Conservation (phyloP, 2,113 vertebrate genomes). For the Opisthocomus hoazin region DNA sequence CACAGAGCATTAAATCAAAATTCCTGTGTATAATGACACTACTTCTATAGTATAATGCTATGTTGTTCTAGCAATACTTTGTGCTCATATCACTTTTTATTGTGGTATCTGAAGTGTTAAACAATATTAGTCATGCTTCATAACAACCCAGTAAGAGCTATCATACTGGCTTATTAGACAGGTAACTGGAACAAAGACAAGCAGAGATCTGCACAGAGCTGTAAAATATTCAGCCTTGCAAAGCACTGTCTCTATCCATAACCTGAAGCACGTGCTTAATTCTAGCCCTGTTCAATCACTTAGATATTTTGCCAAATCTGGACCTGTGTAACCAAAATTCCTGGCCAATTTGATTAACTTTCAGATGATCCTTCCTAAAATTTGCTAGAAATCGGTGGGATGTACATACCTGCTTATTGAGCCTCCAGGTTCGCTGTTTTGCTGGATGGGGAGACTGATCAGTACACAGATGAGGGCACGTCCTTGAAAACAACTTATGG, state of each 20-base stretch:
- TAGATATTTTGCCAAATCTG: not conserved
- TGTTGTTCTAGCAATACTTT: not conserved
- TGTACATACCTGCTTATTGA: not conserved
- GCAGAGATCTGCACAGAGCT: not conserved
- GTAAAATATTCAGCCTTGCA: not conserved
- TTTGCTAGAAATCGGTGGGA: not conserved
- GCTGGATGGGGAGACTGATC: not conserved
- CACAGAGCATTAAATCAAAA: not conserved
- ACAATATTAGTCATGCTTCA: not conserved
- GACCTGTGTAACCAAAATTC: not conserved
- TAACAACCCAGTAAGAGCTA: not conserved
- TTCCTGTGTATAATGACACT: not conserved
- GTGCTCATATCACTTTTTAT: not conserved
- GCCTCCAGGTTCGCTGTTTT: not conserved
- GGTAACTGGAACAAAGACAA: not conserved
- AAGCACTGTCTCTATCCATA: fast-evolving
- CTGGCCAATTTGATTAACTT: not conserved
- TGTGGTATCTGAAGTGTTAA: not conserved
- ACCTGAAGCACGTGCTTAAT: not conserved
- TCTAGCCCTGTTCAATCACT: not conserved
- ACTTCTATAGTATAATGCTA: not conserved
- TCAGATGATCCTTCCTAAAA: not conserved
- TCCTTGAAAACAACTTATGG: not conserved
- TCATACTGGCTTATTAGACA: not conserved
- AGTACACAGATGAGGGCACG: not conserved